Conservation (phyloP, 92 coral and sea anemone species). For the Zoanthus sansibaricus region DNA sequence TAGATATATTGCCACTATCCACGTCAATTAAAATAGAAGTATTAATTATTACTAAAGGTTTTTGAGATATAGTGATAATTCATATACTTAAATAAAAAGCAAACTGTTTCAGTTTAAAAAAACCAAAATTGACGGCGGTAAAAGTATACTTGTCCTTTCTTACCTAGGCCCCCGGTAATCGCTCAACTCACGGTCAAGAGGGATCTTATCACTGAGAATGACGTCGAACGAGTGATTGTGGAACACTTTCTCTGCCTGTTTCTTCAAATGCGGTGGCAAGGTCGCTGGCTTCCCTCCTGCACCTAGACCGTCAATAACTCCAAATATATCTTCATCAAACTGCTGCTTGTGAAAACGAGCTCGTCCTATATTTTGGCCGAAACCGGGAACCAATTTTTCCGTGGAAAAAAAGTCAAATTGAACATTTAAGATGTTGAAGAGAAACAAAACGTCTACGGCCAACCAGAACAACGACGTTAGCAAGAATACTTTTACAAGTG, state of each 20-base stretch:
- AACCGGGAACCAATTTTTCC: constrained; percentile 67
- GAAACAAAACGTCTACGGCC: constrained; percentile 76
- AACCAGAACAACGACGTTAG: constrained; percentile 87
- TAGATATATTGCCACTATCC: too few species aligned
- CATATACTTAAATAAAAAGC: too few species aligned
- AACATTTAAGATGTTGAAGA: constrained; percentile 68
- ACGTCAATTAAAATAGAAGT: too few species aligned
- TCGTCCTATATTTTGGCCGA: constrained; percentile 8
- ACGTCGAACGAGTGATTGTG: constrained; percentile 89
- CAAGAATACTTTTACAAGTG: constrained; percentile 76
- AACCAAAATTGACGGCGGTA: too few species aligned
- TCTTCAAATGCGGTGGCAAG: constrained; percentile 69
- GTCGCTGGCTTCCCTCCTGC: constrained; percentile 80
- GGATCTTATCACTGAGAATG: constrained; percentile 80
- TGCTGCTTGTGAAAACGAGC: constrained; percentile 16
- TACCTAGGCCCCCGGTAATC: constrained; percentile 93
- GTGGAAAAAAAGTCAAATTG: constrained; percentile 75
- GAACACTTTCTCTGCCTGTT: constrained; percentile 68
- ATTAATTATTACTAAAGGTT: too few species aligned
- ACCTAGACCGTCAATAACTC: constrained; percentile 77
- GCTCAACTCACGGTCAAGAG: constrained; percentile 74
- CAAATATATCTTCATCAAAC: constrained; percentile 20
- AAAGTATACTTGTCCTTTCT: background rate
- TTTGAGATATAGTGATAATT: too few species aligned
- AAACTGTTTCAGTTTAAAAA: too few species aligned